Percentiles rank a stretch among this genome's conserved stretches.
Conservation (phyloP, 2,113 vertebrate genomes). For the Struthidea cinerea region DNA sequence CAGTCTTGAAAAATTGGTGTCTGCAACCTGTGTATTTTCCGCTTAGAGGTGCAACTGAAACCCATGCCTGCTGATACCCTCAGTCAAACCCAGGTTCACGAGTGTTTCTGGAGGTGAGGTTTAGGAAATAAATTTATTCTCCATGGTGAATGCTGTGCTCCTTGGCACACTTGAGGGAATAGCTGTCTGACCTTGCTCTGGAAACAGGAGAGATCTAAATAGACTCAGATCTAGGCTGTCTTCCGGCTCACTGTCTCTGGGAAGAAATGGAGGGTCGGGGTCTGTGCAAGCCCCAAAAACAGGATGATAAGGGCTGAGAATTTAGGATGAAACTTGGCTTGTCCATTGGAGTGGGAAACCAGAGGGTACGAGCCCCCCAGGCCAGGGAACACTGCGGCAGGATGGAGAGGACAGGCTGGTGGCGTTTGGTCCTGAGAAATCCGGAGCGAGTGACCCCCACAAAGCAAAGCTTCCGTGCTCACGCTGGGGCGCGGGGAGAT, state of each 20-base stretch:
- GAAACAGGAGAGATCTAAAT: not conserved
- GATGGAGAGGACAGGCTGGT: not conserved
- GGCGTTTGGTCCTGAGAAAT: not conserved
- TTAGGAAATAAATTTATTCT: not conserved
- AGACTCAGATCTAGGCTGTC: not conserved
- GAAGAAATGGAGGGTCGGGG: not conserved
- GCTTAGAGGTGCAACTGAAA: not conserved
- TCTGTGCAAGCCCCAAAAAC: not conserved
- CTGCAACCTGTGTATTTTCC: not conserved
- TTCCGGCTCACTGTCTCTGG: not conserved
- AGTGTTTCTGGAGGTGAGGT: not conserved
- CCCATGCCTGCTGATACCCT: not conserved
- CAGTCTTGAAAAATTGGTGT: not conserved
- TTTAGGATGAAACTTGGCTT: not conserved
- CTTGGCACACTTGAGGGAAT: not conserved
- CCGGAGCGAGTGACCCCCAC: not conserved
- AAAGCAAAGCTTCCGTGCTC: not conserved
- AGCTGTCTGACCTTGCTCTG: not conserved
- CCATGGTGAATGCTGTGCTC: not conserved
- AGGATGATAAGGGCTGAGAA: not conserved
- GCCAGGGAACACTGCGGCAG: rapidly evolving
- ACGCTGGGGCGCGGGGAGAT: not conserved
- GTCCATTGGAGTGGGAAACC: not conserved
- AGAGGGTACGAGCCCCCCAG: rapidly evolving
- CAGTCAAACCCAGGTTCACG: not conserved